Evolutionary conservation across 1,140 invertebrate genomes (phyloP), one percentile per base, ranked within the genome.

Genomic region (Heliconius hermathena): DNA sequence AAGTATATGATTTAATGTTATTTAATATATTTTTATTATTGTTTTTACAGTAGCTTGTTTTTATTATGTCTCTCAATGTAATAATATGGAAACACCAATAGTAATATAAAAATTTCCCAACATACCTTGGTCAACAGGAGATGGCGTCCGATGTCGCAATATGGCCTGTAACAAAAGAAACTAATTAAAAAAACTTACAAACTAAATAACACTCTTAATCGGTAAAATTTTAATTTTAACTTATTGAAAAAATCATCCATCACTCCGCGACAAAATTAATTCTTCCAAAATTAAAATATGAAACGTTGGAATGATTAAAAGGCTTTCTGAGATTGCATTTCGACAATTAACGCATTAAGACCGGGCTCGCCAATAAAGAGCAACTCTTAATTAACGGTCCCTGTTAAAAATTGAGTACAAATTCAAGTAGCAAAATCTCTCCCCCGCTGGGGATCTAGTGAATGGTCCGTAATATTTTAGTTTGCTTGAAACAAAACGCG

Each of bases 371-470:
- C 91, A 93, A 92, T 93, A 94, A 93, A 92, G 90, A 93, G 90
- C 87, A 87, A 86, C 89, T 92, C 90, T 94, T 94, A 94, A 94
- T 94, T 94, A 93, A 94, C 85, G 83, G 90, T 90, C 89, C 89
- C 91, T 90, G 91, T 93, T 94, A 94, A 94, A 94, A 94, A 94
- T 94, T 93, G 91, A 94, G 93, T 94, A 94, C 91, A 93, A 94
- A 94, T 93, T 94, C 92, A 90, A 93, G 93, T 94, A 91, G 90
- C 90, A 86, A 85, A 57, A 91, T 89, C 88, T 87, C 87, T 86
- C 89, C 85, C 86, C 80, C 74, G 78, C 80, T 81, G 78, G 88
- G 88, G 91, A 87, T 90, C 85, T 93, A 90, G 91, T 94, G 92
- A 94, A 94, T 94, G 89, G 90, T 85, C 91, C 88, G 91, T 93